phyloP scores from a whole-genome alignment of 2,888 invertebrate species.

The Amphimallon solstitiale region DNA sequence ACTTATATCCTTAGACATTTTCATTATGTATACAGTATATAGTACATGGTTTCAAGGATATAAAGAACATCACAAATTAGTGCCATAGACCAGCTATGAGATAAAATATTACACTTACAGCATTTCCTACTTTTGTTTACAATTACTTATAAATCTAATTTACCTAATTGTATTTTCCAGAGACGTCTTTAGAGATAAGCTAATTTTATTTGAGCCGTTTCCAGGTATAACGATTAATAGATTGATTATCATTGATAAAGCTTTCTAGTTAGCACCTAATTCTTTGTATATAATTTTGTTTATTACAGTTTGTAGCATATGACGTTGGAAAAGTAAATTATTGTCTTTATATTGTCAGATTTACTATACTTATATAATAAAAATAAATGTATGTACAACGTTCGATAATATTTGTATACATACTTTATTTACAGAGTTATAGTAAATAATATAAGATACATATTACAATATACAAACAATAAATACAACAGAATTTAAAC shows the following conservation, averaged over 20 bases:
- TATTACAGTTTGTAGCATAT: not conserved
- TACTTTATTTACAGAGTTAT: too few relatives aligned
- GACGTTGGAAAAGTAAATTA: conserved; percentile 5
- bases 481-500: too few relatives aligned
- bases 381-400: not conserved
- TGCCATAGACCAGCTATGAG: conserved; percentile 53
- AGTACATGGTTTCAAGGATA: conserved; percentile 28
- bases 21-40: conserved; percentile 28
- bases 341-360: conserved; percentile 28
- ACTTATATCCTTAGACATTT: conserved; percentile 31
- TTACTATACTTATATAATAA: not conserved
- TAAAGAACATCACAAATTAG: conserved; percentile 53
- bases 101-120: conserved; percentile 37
- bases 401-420: not conserved
- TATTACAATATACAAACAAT: too few relatives aligned
- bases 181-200: conserved; percentile 32
- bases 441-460: too few relatives aligned
- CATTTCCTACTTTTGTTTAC: conserved; percentile 18
- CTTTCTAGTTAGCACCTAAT: conserved; percentile 55
- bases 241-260: conserved; percentile 58
- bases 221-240: conserved; percentile 42
- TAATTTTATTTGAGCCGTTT: conserved; percentile 38
- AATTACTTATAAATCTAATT: conserved; percentile 26
- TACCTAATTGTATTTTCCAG: conserved; percentile 20
- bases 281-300: conserved; percentile 19